phyloP scores from a whole-genome alignment of 2,113 vertebrate species.

The Chionis minor region DNA sequence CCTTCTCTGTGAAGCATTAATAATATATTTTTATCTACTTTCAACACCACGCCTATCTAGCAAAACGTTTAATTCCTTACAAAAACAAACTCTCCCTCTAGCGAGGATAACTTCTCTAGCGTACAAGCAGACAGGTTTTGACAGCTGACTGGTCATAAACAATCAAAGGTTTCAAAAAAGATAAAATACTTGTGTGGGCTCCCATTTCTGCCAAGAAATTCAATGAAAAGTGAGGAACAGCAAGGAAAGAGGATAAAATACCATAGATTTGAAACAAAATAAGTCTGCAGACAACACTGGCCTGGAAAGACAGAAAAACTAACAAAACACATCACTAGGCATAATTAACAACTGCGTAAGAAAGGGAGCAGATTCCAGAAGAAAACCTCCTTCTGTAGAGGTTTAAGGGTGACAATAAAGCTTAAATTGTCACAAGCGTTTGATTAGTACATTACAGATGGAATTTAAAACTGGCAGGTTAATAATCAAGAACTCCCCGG shows the following conservation, averaged over 20 bases:
- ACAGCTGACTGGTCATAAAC: slow-evolving; percentile 10
- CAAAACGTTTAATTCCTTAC: neutral
- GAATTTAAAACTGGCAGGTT: slow-evolving; percentile 14
- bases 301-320: neutral
- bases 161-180: neutral
- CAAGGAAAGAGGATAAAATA: neutral
- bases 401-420: slow-evolving; percentile 30
- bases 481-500: neutral
- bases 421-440: slow-evolving; percentile 11
- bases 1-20: neutral
- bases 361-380: slow-evolving; percentile 16
- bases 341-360: slow-evolving; percentile 9
- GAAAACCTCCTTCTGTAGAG: slow-evolving; percentile 17
- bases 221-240: neutral
- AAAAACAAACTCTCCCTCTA: neutral
- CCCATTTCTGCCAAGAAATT: slow-evolving; percentile 10
- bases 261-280: neutral
- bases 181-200: neutral
- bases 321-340: neutral
- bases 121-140: neutral
- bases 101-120: neutral
- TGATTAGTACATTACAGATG: slow-evolving; percentile 13
- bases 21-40: neutral
- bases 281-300: neutral
- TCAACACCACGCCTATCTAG: neutral